phyloP scores from a whole-genome alignment of 2,113 vertebrate genomes.

The Columbina picui region DNA sequence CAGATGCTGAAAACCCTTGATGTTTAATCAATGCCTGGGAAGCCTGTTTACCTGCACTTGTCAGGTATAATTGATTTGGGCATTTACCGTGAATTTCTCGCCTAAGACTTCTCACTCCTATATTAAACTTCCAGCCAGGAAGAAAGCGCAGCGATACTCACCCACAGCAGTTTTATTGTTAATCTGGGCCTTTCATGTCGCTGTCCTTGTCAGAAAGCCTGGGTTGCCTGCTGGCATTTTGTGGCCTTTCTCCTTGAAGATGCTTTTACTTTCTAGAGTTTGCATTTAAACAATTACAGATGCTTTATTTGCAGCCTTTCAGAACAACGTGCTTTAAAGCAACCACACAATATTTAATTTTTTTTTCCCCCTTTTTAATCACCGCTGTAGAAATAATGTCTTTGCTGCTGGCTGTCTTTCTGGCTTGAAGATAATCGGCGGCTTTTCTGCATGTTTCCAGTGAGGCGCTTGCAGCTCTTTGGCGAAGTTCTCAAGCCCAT shows the following conservation, averaged over 20 bases:
- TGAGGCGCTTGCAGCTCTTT: not conserved
- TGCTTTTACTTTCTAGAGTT: slow-evolving; percentile 6
- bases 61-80: slow-evolving; percentile 11
- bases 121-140: not conserved
- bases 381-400: not conserved
- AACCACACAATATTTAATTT: not conserved
- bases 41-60: slow-evolving; percentile 4
- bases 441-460: not conserved
- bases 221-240: slow-evolving; percentile 34
- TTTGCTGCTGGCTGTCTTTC: not conserved
- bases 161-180: not conserved
- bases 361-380: not conserved
- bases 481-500: not conserved
- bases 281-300: slow-evolving; percentile 11
- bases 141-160: not conserved
- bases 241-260: slow-evolving; percentile 43
- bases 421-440: not conserved
- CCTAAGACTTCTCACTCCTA: not conserved
- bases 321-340: not conserved
- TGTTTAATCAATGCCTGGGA: slow-evolving; percentile 28
- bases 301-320: slow-evolving; percentile 11
- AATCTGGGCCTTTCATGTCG: not conserved
- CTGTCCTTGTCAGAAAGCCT: slow-evolving; percentile 32
- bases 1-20: not conserved
- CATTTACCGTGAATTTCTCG: slow-evolving; percentile 30